Conservation (phyloP, 2,888 invertebrate species). For the Dolichomitus sp. region DNA sequence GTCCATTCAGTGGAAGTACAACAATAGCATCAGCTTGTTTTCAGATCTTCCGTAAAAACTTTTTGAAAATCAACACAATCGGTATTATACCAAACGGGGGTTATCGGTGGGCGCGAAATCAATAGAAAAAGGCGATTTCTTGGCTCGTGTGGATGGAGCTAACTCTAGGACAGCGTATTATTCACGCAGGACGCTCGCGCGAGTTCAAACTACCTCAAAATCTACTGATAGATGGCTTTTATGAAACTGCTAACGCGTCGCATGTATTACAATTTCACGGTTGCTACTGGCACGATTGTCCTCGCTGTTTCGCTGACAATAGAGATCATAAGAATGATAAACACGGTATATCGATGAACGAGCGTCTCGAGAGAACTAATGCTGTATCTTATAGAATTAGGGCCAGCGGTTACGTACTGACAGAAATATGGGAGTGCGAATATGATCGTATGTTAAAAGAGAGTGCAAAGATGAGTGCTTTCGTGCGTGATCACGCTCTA, state of each 20-base stretch:
- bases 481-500: not conserved
- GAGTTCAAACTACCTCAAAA: conserved; percentile 31
- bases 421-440: conserved; percentile 3
- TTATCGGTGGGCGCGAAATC: conserved; percentile 52
- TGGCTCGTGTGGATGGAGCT: conserved; percentile 13
- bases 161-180: conserved; percentile 18
- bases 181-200: conserved; percentile 29
- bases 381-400: conserved; percentile 5
- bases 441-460: not conserved
- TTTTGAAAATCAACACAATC: conserved; percentile 47
- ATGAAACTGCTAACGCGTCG: not conserved
- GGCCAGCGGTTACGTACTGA: not conserved
- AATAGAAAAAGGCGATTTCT: conserved; percentile 42
- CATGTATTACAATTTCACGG: conserved; percentile 33
- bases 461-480: not conserved
- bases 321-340: not conserved
- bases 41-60: conserved; percentile 43
- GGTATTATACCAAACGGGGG: conserved; percentile 50
- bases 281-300: conserved; percentile 54
- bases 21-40: conserved; percentile 59
- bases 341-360: not conserved
- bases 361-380: conserved; percentile 20
- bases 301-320: conserved; percentile 5
- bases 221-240: conserved; percentile 44
- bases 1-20: conserved; percentile 69